A percentile compares a stretch with the other conserved stretches of the same genome.
These are phyloP conservation scores for Sphenopsis melanotis DNA, from an alignment of 2,797 vertebrate species.

Conservation along the genomic window DNA sequence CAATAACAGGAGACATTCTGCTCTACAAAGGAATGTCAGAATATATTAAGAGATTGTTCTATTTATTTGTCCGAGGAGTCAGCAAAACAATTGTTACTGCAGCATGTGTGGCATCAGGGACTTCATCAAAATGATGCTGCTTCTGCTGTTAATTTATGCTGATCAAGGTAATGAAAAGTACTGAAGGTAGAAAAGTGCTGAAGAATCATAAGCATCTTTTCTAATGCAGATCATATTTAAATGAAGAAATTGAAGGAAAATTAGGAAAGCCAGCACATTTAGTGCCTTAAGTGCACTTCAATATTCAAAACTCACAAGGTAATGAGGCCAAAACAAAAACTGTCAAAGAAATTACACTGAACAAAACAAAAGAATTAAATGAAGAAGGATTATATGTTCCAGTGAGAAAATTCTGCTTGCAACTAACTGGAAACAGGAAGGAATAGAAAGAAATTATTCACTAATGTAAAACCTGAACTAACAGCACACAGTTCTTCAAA, in stretches of 20 bases:
- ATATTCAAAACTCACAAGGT: neutral
- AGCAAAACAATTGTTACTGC: constrained; percentile 18
- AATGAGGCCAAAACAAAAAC: neutral
- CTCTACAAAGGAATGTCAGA: neutral
- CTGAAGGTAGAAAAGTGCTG: constrained; percentile 12
- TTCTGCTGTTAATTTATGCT: constrained; percentile 39
- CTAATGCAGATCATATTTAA: constrained; percentile 19
- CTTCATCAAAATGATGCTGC: constrained; percentile 15
- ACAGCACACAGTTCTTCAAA: neutral
- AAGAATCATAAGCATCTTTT: constrained; percentile 10
- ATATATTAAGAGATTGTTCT: neutral
- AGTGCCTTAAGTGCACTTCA: neutral
- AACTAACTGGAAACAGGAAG: neutral
- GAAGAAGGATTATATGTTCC: neutral
- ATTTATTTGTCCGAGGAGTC: neutral
- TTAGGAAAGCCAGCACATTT: neutral
- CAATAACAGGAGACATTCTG: neutral
- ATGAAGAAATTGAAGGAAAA: neutral
- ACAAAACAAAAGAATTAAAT: neutral
- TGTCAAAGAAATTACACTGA: neutral
- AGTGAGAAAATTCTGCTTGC: neutral
- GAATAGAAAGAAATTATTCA: neutral
- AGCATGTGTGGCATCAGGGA: neutral
- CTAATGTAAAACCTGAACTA: neutral
- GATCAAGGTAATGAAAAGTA: constrained; percentile 30